phyloP scores from a whole-genome alignment of 2,113 vertebrate species.

The rat (Rattus norvegicus) region GRCr8 NC_086022.1:145763001-145763500 shows the following conservation, averaged over 20 bases:
- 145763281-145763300: neutral
- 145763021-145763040: neutral
- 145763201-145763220: neutral
- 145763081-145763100: neutral
- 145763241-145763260: neutral
- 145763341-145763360: neutral
- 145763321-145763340: neutral
- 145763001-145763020: conserved; percentile 14
- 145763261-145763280: neutral
- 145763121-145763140: neutral
- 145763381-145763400: neutral
- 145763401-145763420: neutral
- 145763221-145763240: neutral
- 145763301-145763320: neutral
- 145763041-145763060: neutral
- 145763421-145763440: neutral
- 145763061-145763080: neutral
- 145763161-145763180: neutral
- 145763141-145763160: neutral
- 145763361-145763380: neutral
- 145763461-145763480: neutral
- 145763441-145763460: neutral
- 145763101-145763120: neutral
- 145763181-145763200: neutral
- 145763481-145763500: neutral